Base-by-base conservation (phyloP, 2,113 vertebrate genomes). In the Takifugu bimaculatus region DNA sequence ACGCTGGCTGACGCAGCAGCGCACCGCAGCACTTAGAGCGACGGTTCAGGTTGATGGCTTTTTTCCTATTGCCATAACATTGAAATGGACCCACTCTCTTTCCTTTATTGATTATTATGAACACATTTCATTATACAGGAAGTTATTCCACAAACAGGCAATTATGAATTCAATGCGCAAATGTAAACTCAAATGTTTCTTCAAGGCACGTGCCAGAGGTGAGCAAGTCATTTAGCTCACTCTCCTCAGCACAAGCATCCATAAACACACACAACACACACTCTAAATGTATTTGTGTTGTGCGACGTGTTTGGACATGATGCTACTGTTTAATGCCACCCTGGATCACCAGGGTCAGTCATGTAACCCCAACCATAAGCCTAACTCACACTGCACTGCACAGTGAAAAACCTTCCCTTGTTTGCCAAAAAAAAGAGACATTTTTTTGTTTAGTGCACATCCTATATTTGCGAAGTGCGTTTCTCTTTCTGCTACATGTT, bases 31-130 rank as follows among this genome's bases (percentile, higher is more conserved):
- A 52, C 54, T 50, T 76, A 80, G 59, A 75, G 76, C 72, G 65
- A 45, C 26, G 43, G 65, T 81, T 80, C 74, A 71, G 78, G 81
- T 68, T 63, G 69, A 75, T 82, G 70, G 57, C 63, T 80, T 82
- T 77, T 20, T 79, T 83, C 74, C 76, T 58, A 75, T 80, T 77
- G 71, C 83, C 75, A 62, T 66, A 79, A 56, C 80, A 83, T 85
- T 86, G 79, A 80, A 85, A 87, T 74, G 80, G 85, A 80, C 74
- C 74, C n/a, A 81, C 75, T 81, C 87, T 85, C 75, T 85, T 86
- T 88, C 81, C 82, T 77, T 86, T 85, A 88, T 89, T 85, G 85
- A 89, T 89, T 89, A 80, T 77, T 74, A 87, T 85, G 84, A 79
- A 78, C 83, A 77, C 83, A 74, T 89, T 89, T 89, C 83, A 88